phyloP scores from a whole-genome alignment of 2,888 invertebrate species.

The Biston betularia region DNA sequence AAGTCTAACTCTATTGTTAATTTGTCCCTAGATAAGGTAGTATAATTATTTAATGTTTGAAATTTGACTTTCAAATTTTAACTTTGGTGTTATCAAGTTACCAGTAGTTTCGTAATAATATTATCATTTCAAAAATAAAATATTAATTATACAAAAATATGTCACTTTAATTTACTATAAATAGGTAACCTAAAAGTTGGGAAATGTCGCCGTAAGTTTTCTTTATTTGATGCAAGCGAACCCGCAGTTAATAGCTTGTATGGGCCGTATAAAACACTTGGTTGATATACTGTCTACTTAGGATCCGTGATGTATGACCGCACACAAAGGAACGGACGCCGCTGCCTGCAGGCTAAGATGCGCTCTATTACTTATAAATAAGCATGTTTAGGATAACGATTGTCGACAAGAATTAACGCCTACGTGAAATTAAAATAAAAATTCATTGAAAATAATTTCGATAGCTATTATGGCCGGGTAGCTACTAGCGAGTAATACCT shows the following conservation, averaged over 20 bases:
- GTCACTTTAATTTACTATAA: not conserved
- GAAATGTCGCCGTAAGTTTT: too few relatives aligned
- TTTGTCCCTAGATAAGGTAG: too few relatives aligned
- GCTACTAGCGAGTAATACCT: not conserved
- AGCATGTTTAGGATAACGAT: conserved; percentile 77
- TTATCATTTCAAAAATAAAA: too few relatives aligned
- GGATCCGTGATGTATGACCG: conserved; percentile 80
- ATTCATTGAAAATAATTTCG: not conserved
- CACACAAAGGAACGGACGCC: conserved; percentile 82
- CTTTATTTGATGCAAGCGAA: not conserved
- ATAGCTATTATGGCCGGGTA: not conserved
- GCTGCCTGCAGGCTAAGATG: conserved; percentile 66
- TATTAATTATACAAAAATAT: too few relatives aligned
- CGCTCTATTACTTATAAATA: conserved; percentile 71
- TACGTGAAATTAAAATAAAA: conserved; percentile 24
- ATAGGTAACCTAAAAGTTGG: too few relatives aligned
- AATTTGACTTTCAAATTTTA: too few relatives aligned
- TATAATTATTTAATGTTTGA: too few relatives aligned
- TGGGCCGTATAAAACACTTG: conserved; percentile 57
- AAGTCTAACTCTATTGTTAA: too few relatives aligned
- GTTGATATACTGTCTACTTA: conserved; percentile 87
- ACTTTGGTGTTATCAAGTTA: too few relatives aligned
- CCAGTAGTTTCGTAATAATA: too few relatives aligned
- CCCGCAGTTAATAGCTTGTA: not conserved
- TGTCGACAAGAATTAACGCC: conserved; percentile 60